These are phyloP conservation scores for Psophia crepitans DNA, from an alignment of 2,113 vertebrate species.

Conservation along the genomic window DNA sequence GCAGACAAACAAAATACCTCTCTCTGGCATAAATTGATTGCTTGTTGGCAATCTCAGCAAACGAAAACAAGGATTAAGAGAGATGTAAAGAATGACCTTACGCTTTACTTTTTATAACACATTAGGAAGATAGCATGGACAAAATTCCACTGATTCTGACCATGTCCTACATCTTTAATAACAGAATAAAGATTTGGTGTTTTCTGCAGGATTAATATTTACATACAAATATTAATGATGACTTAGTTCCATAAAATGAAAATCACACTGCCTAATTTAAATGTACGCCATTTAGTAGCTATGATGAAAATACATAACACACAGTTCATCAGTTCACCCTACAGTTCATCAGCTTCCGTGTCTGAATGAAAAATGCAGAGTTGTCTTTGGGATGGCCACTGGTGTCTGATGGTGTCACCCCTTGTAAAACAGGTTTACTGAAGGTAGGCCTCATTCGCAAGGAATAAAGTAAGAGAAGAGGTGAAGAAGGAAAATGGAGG, in stretches of 20 bases:
- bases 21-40: background rate
- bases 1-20: background rate
- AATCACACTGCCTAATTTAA: background rate
- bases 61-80: background rate
- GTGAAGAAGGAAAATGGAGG: background rate
- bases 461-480: background rate
- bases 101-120: background rate
- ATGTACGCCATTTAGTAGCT: background rate
- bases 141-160: background rate
- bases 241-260: background rate
- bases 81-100: background rate
- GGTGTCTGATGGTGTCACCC: background rate
- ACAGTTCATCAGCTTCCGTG: background rate
- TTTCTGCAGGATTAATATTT: background rate
- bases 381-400: background rate
- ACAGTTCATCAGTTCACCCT: background rate
- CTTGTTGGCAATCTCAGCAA: background rate
- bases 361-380: background rate
- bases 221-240: background rate
- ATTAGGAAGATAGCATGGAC: background rate
- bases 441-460: background rate
- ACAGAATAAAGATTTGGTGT: background rate
- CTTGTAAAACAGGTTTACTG: background rate
- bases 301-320: background rate
- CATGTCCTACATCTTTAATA: background rate